These are phyloP conservation scores for Lethrus apterus DNA, from an alignment of 1,140 invertebrate species.

Conservation along the genomic window DNA sequence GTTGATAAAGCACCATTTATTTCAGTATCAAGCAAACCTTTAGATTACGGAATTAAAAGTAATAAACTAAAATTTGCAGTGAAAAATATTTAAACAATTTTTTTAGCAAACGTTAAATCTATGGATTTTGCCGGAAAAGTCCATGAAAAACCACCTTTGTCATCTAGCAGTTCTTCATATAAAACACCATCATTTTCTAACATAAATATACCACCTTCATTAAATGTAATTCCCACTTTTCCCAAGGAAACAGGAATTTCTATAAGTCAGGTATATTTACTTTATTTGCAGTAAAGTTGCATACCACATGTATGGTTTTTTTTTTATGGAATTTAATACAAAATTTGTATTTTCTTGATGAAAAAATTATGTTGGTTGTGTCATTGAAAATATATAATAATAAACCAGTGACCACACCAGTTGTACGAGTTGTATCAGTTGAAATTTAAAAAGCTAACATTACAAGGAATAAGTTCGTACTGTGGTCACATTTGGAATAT, in stretches of 20 bases:
- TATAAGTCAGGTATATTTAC: constrained; percentile 37
- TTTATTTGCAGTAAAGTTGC: no score
- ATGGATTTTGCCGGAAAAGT: constrained; percentile 5
- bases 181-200: constrained; percentile 7
- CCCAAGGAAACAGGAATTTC: constrained; percentile 32
- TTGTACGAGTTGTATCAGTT: no score
- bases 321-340: no score
- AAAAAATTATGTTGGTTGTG: no score
- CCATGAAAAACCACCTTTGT: background rate
- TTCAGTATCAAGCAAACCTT: constrained; percentile 1
- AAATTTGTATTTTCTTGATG: no score
- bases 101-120: background rate
- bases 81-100: background rate
- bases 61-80: background rate
- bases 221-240: constrained; percentile 27
- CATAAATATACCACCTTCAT: constrained; percentile 3
- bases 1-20: constrained; percentile 15
- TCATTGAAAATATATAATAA: no score
- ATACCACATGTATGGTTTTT: no score
- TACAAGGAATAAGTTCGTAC: no score
- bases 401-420: no score
- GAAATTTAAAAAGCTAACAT: no score
- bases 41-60: background rate
- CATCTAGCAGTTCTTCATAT: constrained; percentile 8
- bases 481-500: no score